Conservation (phyloP, 2,797 vertebrate species). For the Coranthus polyacanthus region DNA sequence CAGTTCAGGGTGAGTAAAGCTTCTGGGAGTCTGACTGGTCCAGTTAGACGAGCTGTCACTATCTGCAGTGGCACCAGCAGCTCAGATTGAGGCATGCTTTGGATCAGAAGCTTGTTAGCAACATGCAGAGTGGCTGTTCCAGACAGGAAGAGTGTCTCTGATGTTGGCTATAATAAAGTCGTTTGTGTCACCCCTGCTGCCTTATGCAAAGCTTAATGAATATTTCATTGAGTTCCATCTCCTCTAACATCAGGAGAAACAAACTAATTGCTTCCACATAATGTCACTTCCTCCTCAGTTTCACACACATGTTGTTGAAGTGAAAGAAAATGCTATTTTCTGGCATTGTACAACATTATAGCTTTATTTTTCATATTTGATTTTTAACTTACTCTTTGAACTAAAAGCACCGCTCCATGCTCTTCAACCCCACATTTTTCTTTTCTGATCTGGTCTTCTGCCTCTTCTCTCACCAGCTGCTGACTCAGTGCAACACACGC, state of each 20-base stretch:
- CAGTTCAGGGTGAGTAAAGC: conserved; percentile 93
- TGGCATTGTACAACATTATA: conserved; percentile 33
- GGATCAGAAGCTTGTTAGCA: conserved; percentile 60
- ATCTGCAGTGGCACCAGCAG: conserved; percentile 3
- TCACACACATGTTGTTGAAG: conserved; percentile 42
- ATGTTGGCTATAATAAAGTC: conserved; percentile 68
- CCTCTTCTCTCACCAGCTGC: conserved; percentile 85
- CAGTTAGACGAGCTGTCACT: conserved; percentile 34
- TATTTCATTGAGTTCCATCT: conserved; percentile 68
- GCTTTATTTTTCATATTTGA: conserved; percentile 22
- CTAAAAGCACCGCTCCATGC: conserved; percentile 3
- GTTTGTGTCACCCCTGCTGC: conserved; percentile 66
- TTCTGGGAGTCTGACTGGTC: conserved; percentile 25
- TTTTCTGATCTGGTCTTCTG: conserved; percentile 21
- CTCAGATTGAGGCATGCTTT: conserved; percentile 33
- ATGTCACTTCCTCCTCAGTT: conserved; percentile 52
- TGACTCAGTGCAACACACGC: conserved; percentile 95
- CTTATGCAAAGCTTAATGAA: conserved; percentile 65
- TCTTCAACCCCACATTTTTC: not conserved
- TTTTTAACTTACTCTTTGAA: conserved; percentile 25
- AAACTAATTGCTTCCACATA: conserved; percentile 65
- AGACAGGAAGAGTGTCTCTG: conserved; percentile 54
- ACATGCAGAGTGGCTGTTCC: conserved; percentile 15
- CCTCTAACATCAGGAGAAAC: conserved; percentile 59
- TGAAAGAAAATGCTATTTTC: conserved; percentile 31